These are phyloP conservation scores for Cichladusa arquata DNA, from an alignment of 2,113 vertebrate species.

Conservation along the genomic window DNA sequence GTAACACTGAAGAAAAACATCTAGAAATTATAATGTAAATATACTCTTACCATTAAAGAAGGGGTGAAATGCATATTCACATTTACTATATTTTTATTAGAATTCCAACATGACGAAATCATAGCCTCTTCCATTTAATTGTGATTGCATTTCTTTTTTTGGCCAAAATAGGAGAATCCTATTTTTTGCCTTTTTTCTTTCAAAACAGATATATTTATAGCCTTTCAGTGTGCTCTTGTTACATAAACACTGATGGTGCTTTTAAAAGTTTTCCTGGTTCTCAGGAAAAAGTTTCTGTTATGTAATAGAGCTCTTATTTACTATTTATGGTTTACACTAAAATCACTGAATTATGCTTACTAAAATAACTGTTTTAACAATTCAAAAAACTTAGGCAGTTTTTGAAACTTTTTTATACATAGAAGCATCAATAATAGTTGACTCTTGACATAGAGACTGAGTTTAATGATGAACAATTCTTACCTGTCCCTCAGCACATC, in stretches of 20 bases:
- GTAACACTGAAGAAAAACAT: not conserved
- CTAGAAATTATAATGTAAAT: not conserved
- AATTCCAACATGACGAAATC: not conserved
- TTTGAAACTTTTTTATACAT: not conserved
- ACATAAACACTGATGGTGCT: not conserved
- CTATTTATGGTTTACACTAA: not conserved
- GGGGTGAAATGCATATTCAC: not conserved
- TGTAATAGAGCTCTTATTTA: not conserved
- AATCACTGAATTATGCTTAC: not conserved
- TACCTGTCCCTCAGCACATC: constrained; percentile 85
- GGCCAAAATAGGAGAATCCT: not conserved
- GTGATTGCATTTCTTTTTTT: not conserved
- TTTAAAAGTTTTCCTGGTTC: not conserved
- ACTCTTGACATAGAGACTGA: not conserved
- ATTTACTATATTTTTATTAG: not conserved
- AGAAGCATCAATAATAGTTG: not conserved
- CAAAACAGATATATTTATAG: not conserved
- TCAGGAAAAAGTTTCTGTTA: not conserved
- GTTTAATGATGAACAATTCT: not conserved
- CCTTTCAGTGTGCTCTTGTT: not conserved
- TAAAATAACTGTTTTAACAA: not conserved
- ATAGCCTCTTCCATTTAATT: not conserved
- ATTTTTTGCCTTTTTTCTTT: not conserved
- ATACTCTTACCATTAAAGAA: not conserved
- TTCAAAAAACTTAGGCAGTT: not conserved